Evolutionary conservation across 2,888 invertebrate genomes (phyloP), one percentile per base, ranked within the genome.

Genomic region (Byasa hedistus): DNA sequence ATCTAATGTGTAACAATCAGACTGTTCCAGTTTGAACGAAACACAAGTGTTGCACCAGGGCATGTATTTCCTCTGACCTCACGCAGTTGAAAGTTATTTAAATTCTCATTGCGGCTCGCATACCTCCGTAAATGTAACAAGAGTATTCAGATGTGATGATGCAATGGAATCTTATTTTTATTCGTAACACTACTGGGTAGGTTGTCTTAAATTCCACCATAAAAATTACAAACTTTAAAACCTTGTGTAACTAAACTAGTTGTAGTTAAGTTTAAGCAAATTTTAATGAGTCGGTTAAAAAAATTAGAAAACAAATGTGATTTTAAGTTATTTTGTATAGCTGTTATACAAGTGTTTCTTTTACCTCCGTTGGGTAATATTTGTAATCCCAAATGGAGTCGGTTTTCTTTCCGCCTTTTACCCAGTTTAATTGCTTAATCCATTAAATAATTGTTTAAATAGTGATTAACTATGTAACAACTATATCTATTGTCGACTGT

Each of bases 391-490:
- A 39, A 51, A 51, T 5, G 32, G 57, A 22, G 52, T 36, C 57
- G 54, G 19, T 59, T 66, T 55, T 15, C 22, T 55, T 55, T 56
- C 61, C 61, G 61, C 55, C 39, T 55, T 62, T 62, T 55, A 62
- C 55, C 22, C 24, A 24, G 56, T 44, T 22, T 17, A 17, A 61
- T 62, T 62, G 24, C 39, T 44, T 55, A 55, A 39, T 24, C n/a
- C 23, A 54, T 39, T 62, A 56, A 24, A 55, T 62, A 55, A 55
- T 55, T 62, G 39, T 39, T 55, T 55, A 62, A 61, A 61, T 54
- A 62, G 39, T 39, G 55, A 56, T 24, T 51, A 21, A 27, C n/a
- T 51, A 51, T 21, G 51, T 51, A 51, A 51, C 51, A 51, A 21
- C 51, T 51, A 24, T 27, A 51, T n/a, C 51, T 10, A 39, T 27